Base-by-base conservation (phyloP, 2,113 vertebrate species). In the Prinia subflava region DNA sequence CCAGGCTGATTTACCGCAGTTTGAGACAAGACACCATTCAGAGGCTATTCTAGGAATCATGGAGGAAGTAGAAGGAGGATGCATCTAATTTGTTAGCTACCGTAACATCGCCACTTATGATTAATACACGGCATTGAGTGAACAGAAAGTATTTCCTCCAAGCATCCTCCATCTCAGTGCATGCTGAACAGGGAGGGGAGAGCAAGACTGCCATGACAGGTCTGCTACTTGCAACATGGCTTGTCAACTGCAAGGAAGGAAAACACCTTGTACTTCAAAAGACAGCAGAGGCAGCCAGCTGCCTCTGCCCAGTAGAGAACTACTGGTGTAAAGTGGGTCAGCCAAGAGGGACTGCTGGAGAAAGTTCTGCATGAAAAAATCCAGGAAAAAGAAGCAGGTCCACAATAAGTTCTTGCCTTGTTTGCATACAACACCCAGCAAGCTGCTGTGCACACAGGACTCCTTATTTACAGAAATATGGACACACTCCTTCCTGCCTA, bases 1-100 rank as follows among this genome's bases (percentile, higher is more conserved):
- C 42, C 0, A 13, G 67, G 84, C 78, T 93, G 91, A 95, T 87
- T 90, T 87, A 93, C 74, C 11, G 0, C 44, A 4, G 60, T 91
- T 67, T 90, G 65, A 95, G 93, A 87, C 90, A 93, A 92, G 94
- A 92, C 69, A 81, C 76, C 82, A 75, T 93, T 96, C 89, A 95
- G 30, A 82, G 71, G 68, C 90, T 93, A 84, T 96, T 96, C 92
- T 91, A 94, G 92, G 82, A 97, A 80, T 71, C 31, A 69, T 20
- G 89, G 80, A 94, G 91, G 95, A 92, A 94, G 73, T 44, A 60
- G 90, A 86, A 75, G 90, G 88, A 89, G 83, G 80, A 94, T 57
- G 73, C 79, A 83, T 68, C 80, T 84, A 50, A 93, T 89, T 78
- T 89, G 65, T 87, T 78, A 81, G 64, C 39, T 69, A 73, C 53